These are phyloP conservation scores for Drosophila buzzatii DNA, from an alignment of 2,888 invertebrate species.

Conservation along the genomic window DNA sequence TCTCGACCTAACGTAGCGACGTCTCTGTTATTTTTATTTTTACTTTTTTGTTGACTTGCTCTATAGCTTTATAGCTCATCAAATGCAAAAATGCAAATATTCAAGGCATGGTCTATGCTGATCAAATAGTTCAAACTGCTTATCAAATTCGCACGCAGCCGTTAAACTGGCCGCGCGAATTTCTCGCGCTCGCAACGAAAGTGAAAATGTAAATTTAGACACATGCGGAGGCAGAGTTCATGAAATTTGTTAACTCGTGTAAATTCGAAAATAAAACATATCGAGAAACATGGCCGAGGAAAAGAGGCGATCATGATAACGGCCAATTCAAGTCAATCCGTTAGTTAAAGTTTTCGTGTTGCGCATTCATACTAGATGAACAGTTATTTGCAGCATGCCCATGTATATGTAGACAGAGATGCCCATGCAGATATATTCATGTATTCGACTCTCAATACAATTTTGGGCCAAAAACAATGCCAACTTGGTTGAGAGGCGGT, in stretches of 20 bases:
- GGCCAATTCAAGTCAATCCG: conserved; percentile 40
- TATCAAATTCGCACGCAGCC: conserved; percentile 67
- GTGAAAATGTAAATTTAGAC: conserved; percentile 58
- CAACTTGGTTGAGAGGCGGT: conserved; percentile 26
- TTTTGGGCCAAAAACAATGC: conserved; percentile 58
- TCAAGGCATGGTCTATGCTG: not conserved
- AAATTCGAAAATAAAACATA: conserved; percentile 36
- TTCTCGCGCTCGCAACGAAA: conserved; percentile 70
- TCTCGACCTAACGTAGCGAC: not conserved
- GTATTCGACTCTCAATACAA: conserved; percentile 26
- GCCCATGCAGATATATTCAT: conserved; percentile 4
- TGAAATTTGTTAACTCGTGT: conserved; percentile 35
- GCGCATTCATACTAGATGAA: conserved; percentile 40
- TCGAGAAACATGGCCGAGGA: conserved; percentile 13
- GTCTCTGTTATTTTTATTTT: not conserved
- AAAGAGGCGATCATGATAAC: conserved; percentile 42
- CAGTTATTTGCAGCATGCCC: conserved; percentile 14
- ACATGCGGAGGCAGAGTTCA: conserved; percentile 7
- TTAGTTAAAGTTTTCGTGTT: conserved; percentile 39
- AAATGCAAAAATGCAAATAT: conserved; percentile 1
- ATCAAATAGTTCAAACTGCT: conserved; percentile 32
- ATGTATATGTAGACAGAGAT: not conserved
- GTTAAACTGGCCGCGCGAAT: conserved; percentile 59
- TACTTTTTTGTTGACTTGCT: not conserved
- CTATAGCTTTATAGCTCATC: conserved; percentile 12